Conservation (phyloP, 1,140 invertebrate genomes). For the Leptoteleia sp. region DNA sequence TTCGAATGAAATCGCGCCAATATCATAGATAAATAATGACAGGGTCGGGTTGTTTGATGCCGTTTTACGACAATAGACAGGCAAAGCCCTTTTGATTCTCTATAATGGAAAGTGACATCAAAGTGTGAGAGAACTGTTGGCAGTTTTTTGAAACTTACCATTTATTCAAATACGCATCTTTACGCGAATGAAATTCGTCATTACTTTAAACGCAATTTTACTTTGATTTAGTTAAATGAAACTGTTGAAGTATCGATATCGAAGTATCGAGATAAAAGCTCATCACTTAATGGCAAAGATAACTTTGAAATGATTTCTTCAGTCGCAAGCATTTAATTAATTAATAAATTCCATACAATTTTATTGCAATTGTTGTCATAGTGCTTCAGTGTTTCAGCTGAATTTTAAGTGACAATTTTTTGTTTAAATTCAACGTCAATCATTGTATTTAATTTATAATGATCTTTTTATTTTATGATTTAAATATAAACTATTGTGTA, state of each 20-base stretch:
- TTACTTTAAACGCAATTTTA: constrained; percentile 21
- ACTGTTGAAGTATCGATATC: constrained; percentile 8
- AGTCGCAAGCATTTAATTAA: too few relatives aligned
- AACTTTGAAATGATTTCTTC: too few relatives aligned
- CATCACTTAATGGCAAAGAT: too few relatives aligned
- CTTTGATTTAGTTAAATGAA: constrained; percentile 27
- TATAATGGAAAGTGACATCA: constrained; percentile 15
- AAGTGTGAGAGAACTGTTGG: constrained; percentile 23
- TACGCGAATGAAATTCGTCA: background rate
- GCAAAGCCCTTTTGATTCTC: background rate
- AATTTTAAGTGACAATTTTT: too few relatives aligned
- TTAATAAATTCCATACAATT: too few relatives aligned
- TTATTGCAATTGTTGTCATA: too few relatives aligned
- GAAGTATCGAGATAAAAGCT: too few relatives aligned
- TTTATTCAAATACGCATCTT: constrained; percentile 9
- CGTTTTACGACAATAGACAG: constrained; percentile 10
- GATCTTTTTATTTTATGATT: too few relatives aligned
- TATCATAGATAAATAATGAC: background rate
- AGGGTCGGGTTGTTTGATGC: constrained; percentile 11
- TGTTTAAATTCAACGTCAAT: too few relatives aligned
- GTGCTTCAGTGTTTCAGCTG: too few relatives aligned
- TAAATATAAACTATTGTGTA: too few relatives aligned
- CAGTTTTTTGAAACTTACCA: constrained; percentile 8
- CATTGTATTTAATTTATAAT: too few relatives aligned
- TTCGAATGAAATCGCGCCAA: background rate